Evolutionary conservation across 2,113 vertebrate genomes (phyloP).

Genomic region (Chitala chitala): DNA sequence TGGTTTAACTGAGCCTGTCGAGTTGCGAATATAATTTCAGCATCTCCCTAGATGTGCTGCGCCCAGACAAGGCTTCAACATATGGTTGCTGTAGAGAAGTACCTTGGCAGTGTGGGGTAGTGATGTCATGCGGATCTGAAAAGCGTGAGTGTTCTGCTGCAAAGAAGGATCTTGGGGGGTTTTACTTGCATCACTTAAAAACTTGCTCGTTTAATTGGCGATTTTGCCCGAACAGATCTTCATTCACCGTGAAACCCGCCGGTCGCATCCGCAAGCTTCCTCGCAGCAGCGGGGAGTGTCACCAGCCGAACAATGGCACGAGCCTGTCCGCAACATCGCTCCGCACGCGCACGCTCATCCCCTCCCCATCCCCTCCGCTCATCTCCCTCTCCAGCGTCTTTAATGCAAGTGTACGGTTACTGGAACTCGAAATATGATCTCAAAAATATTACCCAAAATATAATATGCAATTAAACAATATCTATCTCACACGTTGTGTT

Average conservation of each 20-base stretch:
- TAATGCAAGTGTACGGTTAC: too few species aligned
- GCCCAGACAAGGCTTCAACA: conserved; percentile 12
- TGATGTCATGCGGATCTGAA: conserved; percentile 30
- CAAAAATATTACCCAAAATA: background rate
- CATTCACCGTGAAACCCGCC: conserved; percentile 10
- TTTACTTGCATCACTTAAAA: background rate
- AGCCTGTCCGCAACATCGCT: conserved; percentile 5
- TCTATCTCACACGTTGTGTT: too few species aligned
- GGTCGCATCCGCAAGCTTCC: conserved; percentile 47
- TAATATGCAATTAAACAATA: background rate
- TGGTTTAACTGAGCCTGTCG: background rate
- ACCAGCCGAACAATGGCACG: conserved; percentile 14
- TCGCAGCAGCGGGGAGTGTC: conserved; percentile 40
- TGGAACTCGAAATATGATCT: background rate
- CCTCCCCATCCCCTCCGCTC: background rate
- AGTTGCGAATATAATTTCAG: conserved; percentile 4
- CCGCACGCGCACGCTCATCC: background rate
- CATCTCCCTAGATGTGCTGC: conserved; percentile 11
- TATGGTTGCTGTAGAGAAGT: conserved; percentile 18
- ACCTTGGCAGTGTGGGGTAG: conserved; percentile 24
- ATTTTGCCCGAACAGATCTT: background rate
- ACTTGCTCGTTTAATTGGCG: background rate
- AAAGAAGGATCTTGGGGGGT: background rate
- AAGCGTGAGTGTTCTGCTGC: conserved; percentile 23
- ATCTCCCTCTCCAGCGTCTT: background rate